Conservation (phyloP, 1,140 invertebrate species). For the Oedothorax gibbosus region DNA sequence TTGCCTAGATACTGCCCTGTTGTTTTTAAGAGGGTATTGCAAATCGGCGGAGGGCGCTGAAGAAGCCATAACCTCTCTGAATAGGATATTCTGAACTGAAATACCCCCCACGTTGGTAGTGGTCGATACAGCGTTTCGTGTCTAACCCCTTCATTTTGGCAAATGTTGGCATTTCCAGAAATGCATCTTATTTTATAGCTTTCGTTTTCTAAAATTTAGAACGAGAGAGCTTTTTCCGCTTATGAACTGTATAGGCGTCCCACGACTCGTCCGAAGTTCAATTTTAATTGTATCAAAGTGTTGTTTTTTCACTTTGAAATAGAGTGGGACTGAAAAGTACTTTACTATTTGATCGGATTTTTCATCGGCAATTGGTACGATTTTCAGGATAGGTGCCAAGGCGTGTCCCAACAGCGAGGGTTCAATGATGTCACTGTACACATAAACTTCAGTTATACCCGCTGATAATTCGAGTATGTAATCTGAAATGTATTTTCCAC, state of each 20-base stretch:
- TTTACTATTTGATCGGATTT: not conserved
- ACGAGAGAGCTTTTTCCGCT: not conserved
- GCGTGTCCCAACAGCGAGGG: not conserved
- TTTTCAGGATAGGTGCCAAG: not conserved
- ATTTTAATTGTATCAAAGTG: not conserved
- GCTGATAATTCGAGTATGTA: too few relatives aligned
- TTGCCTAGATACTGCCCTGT: not conserved
- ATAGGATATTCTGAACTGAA: not conserved
- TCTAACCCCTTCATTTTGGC: not conserved
- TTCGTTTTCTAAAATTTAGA: not conserved
- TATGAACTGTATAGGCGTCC: not conserved
- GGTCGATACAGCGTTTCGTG: not conserved
- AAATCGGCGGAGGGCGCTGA: not conserved
- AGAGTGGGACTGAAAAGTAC: slow-evolving; percentile 7
- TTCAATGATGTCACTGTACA: not conserved
- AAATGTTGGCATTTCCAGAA: not conserved
- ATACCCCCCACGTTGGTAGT: not conserved
- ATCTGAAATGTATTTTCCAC: too few relatives aligned
- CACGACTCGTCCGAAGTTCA: not conserved
- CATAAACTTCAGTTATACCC: not conserved
- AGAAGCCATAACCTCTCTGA: slow-evolving; percentile 7
- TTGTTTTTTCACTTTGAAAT: not conserved
- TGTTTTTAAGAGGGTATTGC: not conserved
- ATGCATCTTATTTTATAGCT: not conserved
- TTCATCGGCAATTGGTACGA: not conserved